Evolutionary conservation across 1,140 invertebrate species (phyloP).

Genomic region (Rhynchophorus ferrugineus): DNA sequence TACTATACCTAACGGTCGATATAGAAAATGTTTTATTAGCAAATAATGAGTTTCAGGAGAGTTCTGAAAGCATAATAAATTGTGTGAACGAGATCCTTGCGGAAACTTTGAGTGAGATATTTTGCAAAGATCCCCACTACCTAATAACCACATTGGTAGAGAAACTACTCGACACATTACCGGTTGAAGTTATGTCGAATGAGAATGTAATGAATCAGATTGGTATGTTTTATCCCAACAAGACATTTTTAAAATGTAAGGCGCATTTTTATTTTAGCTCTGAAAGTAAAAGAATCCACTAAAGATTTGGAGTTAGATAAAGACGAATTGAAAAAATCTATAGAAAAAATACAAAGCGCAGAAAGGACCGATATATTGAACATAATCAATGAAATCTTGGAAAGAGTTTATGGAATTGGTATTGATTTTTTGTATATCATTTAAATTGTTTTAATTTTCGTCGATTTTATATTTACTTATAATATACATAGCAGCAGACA

Average conservation of each 20-base stretch:
- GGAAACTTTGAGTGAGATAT: constrained; percentile 23
- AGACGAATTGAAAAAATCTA: constrained; percentile 15
- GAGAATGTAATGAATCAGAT: constrained; percentile 16
- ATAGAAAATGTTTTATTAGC: neutral
- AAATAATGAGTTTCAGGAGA: constrained; percentile 13
- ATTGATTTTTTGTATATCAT: constrained; percentile 27
- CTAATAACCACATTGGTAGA: constrained; percentile 24
- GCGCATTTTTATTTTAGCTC: constrained; percentile 5
- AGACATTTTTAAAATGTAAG: neutral
- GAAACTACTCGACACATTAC: constrained; percentile 19
- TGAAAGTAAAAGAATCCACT: constrained; percentile 13
- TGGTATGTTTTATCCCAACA: neutral
- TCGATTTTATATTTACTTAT: too few species aligned
- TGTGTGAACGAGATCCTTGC: constrained; percentile 25
- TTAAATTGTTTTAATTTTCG: too few species aligned
- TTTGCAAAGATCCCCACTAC: constrained; percentile 19
- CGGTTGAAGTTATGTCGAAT: constrained; percentile 14
- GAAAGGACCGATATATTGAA: constrained; percentile 19
- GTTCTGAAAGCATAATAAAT: constrained; percentile 15
- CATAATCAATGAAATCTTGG: constrained; percentile 26
- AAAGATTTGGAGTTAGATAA: constrained; percentile 16
- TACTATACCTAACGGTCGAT: neutral
- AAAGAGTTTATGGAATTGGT: constrained; percentile 29
- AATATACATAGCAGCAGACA: too few species aligned
- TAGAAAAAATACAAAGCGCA: constrained; percentile 17